Base-by-base conservation (phyloP, 2,888 invertebrate species). In the Apamea epomidion region DNA sequence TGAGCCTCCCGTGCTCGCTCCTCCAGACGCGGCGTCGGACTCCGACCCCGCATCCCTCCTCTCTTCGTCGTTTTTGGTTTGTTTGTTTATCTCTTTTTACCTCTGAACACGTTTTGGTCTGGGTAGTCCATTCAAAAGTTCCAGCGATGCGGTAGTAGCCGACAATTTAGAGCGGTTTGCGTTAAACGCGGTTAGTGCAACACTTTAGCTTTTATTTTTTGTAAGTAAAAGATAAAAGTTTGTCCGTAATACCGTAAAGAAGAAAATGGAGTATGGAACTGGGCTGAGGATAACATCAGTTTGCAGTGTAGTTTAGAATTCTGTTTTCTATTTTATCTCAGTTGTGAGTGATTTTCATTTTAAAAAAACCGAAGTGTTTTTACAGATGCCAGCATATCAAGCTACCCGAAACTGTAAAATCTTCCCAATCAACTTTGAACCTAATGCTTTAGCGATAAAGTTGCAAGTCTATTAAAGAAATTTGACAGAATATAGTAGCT, bases 71-170 rank as follows among this genome's bases (percentile, higher is more conserved):
- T n/a, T n/a, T n/a, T n/a, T n/a, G n/a, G n/a, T n/a, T n/a, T n/a
- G n/a, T n/a, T n/a, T n/a, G n/a, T n/a, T n/a, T n/a, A n/a, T 3
- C 58, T 58, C 48, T 79, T 78, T 69, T 21, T 64, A 65, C 54
- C 62, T 74, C 69, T 62, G 69, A 76, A 58, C 87, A 88, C 79
- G 70, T 81, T 54, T 37, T 45, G 21, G 42, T 80, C 21, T 37
- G n/a, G 62, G 32, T 29, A 54, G 70, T 81, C 75, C 71, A 85
- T 89, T 89, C 70, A 69, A 77, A 87, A 83, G 65, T 88, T 83
- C 64, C 65, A 81, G 83, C 71, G 81, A 83, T 65, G 76, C 69
- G 73, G 77, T 78, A 60, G 64, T 68, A 80, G 60, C 16, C 29
- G 68, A 54, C 64, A 74, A 75, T 88, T 87, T 79, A 68, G 18